Evolutionary conservation across 1,140 invertebrate species (phyloP).

Genomic region (Aphelinus atriplicis): DNA sequence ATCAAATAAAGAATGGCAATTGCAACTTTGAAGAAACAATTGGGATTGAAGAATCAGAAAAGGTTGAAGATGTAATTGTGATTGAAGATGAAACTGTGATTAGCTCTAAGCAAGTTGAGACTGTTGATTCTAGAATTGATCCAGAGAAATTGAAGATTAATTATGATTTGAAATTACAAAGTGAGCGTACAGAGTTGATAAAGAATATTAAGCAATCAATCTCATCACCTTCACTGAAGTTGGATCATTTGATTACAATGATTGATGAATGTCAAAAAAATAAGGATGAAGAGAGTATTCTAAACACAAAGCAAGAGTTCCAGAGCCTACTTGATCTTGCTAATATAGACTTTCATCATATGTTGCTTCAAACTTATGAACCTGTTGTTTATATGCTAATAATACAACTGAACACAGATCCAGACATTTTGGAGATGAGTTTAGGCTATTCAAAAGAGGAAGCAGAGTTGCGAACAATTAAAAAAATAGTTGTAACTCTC

Average conservation of each 20-base stretch:
- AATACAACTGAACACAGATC: conserved; percentile 5
- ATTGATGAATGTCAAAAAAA: neutral
- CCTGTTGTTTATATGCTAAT: conserved; percentile 3
- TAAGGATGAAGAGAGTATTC: neutral
- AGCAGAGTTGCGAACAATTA: conserved; percentile 1
- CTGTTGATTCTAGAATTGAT: no score
- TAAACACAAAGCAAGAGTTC: neutral
- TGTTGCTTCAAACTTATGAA: neutral
- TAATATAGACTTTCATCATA: conserved; percentile 7
- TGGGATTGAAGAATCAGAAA: neutral
- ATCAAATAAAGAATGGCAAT: neutral
- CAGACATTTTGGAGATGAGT: conserved; percentile 7
- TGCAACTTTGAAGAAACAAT: neutral
- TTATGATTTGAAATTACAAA: neutral
- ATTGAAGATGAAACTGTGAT: neutral
- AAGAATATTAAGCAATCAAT: no score
- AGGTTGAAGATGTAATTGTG: neutral
- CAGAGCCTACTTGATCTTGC: neutral
- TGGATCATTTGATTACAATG: neutral
- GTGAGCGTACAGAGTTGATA: neutral
- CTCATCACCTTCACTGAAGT: neutral
- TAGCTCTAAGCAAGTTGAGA: no score
- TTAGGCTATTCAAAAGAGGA: neutral
- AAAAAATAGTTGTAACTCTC: neutral
- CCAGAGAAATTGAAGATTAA: neutral